phyloP scores from a whole-genome alignment of 2,113 vertebrate genomes.

The Corythaixoides concolor region DNA sequence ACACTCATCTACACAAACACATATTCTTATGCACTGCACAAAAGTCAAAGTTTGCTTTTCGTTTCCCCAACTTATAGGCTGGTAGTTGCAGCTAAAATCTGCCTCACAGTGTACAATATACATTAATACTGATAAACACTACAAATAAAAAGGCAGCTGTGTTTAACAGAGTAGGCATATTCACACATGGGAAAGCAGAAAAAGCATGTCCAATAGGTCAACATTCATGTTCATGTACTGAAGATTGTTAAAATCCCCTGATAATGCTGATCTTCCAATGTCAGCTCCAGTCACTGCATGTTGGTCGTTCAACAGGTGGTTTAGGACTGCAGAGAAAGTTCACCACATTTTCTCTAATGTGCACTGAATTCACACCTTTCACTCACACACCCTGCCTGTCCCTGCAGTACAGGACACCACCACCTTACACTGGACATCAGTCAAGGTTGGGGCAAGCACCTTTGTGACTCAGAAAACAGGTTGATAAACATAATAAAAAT shows the following conservation, averaged over 20 bases:
- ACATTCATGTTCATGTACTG: not conserved
- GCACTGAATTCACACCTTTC: not conserved
- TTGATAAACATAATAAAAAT: not conserved
- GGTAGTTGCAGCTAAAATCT: not conserved
- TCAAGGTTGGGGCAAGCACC: not conserved
- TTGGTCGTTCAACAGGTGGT: not conserved
- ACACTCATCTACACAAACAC: not conserved
- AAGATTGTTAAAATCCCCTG: not conserved
- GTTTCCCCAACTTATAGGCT: not conserved
- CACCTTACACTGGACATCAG: not conserved
- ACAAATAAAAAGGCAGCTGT: not conserved
- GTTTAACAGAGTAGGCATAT: not conserved
- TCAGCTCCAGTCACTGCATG: not conserved
- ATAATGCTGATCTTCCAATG: not conserved
- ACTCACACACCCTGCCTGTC: not conserved
- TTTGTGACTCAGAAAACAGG: not conserved
- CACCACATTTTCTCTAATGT: accelerated
- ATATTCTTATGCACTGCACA: not conserved
- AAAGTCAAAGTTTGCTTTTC: not conserved
- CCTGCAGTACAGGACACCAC: not conserved
- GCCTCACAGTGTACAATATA: not conserved
- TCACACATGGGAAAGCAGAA: not conserved
- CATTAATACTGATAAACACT: not conserved
- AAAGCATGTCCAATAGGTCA: not conserved
- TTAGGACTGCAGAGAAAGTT: not conserved